These are phyloP conservation scores for Solenopsis invicta DNA, from an alignment of 1,140 invertebrate species.

Conservation along the genomic window DNA sequence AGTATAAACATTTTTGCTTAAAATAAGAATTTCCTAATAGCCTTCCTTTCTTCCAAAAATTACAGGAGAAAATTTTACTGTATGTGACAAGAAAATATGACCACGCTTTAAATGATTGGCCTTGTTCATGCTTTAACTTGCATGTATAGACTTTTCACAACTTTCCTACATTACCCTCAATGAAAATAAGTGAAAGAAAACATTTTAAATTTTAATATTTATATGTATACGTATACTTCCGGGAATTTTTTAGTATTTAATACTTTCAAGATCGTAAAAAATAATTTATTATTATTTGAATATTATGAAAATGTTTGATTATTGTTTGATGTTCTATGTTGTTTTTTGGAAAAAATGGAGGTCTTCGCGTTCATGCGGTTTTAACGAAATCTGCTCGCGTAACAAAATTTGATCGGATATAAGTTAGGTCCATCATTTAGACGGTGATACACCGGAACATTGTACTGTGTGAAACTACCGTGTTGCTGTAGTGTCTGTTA, in stretches of 20 bases:
- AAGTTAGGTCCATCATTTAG: slow-evolving; percentile 51
- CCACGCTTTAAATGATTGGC: slow-evolving; percentile 30
- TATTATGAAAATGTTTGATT: background rate
- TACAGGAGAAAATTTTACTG: slow-evolving; percentile 54
- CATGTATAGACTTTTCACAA: background rate
- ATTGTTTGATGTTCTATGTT: background rate
- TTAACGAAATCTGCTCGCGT: slow-evolving; percentile 26
- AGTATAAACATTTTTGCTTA: slow-evolving; percentile 41
- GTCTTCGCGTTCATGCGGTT: background rate
- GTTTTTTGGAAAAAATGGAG: slow-evolving; percentile 9
- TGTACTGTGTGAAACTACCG: slow-evolving; percentile 24
- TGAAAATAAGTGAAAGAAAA: background rate
- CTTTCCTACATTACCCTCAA: background rate
- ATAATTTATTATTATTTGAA: background rate
- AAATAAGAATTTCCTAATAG: background rate
- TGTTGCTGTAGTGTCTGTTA: slow-evolving; percentile 22
- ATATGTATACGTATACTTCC: too few species aligned
- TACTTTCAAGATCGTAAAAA: background rate
- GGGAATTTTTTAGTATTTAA: background rate
- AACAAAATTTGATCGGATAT: slow-evolving; percentile 60
- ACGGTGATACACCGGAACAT: slow-evolving; percentile 46
- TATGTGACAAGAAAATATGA: slow-evolving; percentile 75
- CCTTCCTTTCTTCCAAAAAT: background rate
- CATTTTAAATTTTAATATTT: background rate
- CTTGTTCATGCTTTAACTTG: background rate